Evolutionary conservation across 1,140 invertebrate genomes (phyloP), one percentile per base, ranked within the genome.

Genomic region (Drosophila mayri): DNA sequence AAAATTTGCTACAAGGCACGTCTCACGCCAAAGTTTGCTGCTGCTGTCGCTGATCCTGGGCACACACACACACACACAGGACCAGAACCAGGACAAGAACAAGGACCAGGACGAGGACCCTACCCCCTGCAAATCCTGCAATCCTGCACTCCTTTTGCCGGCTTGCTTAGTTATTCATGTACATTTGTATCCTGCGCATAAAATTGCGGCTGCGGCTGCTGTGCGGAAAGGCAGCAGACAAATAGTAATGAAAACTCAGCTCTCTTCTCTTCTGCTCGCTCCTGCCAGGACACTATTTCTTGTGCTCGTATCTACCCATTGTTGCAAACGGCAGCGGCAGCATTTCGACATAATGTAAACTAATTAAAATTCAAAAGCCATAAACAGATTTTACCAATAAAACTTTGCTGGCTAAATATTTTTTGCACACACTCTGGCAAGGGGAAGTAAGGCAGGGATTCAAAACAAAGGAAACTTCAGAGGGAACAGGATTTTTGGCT

Each of bases 291-390:
- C 72, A 87, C 85, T 77, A 90, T 71, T 90, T 84, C 84, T 59
- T 64, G 41, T 66, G 58, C 50, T 75, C 37, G 32, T 75, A 52
- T 58, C 52, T 79, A 57, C 41, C 78, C 71, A 64, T 80, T 81
- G 79, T 60, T 75, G 47, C 35, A 41, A 52, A 54, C 55, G 43
- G 77, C 63, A 81, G 67, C 66, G 66, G 68, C 84, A 80, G 81
- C 85, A 90, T 86, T 90, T 90, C 85, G 85, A 90, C 86, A 83
- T 92, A 92, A 90, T 91, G 88, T 91, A 92, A 92, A 92, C 91
- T 92, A 92, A 92, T 92, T 92, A 92, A 92, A 92, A 92, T 92
- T 92, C 91, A 92, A 92, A 92, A 92, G 84, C 91, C 91, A 92
- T 92, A 92, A 92, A 92, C 91, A 92, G 91, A 92, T 92, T 92